Evolutionary conservation across 2,113 vertebrate species (phyloP), one percentile per base, ranked within the genome.

Genomic region (Columba janthina): DNA sequence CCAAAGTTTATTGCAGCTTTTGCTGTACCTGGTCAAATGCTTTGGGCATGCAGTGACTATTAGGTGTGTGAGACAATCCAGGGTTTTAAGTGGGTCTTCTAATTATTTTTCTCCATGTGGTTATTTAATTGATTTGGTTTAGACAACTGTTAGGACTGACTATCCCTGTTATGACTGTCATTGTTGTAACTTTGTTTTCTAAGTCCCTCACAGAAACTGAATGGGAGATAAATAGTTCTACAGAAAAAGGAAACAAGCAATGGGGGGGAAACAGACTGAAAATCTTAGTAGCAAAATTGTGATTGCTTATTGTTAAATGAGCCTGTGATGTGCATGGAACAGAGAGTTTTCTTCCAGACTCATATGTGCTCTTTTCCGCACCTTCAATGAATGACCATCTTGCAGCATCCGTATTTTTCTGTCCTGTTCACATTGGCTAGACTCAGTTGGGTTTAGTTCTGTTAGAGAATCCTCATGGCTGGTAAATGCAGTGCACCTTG

Each of bases 321-420:
- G 10, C 20, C 34, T 51, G 10, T 79, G n/a, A 31, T 65, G 15
- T 69, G 9, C 32, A 24, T 0, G 1, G 34, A 46, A 78, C 51
- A 70, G n/a, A 5, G 3, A 7, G 12, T 77, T 82, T 78, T 88
- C 38, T 78, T 88, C 14, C 34, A 66, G 21, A 44, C 21, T 17
- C 0, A 0, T 28, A 2, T 57, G 12, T 69, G 15, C 29, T 48
- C 26, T 70, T 72, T 79, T 57, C 20, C 32, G 19, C 24, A 28
- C 10, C 25, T 82, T 29, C 19, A 42, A 0, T 44, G 48, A 56
- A 25, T 22, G 32, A 61, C 16, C 9, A 0, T 38, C 10, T 61
- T 51, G 14, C 1, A 89, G 29, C 21, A 65, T 53, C 17, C 32
- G 18, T 42, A 0, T 16, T 64, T 75, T 85, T 69, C 44, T 75